Base-by-base conservation (phyloP, 2,888 invertebrate genomes). In the Anoplius nigerrimus region DNA sequence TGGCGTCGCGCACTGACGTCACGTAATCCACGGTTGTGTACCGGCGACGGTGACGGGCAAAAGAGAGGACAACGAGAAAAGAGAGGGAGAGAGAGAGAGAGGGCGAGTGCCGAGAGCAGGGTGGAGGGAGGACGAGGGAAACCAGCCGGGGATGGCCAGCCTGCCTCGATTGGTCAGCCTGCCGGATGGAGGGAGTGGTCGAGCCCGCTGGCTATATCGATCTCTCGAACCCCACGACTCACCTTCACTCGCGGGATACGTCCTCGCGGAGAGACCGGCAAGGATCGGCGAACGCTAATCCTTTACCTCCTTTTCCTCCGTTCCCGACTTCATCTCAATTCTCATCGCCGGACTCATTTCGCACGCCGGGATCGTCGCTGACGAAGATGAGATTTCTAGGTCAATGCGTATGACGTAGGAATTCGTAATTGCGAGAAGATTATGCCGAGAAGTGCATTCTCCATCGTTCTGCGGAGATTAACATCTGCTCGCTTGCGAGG, bases 111-210 rank as follows among this genome's bases (percentile, higher is more conserved):
- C 20, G 16, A 54, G 62, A 67, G 69, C 67, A 48, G 48, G 48
- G 13, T 18, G 48, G 18, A 18, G n/a, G 48, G 48, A 16, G 48
- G 18, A 48, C 16, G 48, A 18, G 48, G n/a, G 48, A 16, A 48
- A 66, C 52, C 64, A 73, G 61, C 70, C 71, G 81, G 85, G 85
- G 84, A 86, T 83, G 85, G 85, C 83, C 84, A 87, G 80, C 76
- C 81, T 78, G 80, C 75, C 82, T 84, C 82, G 80, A 87, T 87
- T 87, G 87, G 87, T 86, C 87, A 85, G 83, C 78, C 66, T 66
- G 72, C 65, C 62, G 78, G 76, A 80, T 84, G 85, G 85, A 85
- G 87, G 87, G 87, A 87, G 87, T 87, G 87, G 86, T 85, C 87
- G 82, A 79, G 34, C 79, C 79, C 76, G 81, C 81, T 79, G 81